These are phyloP conservation scores for Dromaius novaehollandiae DNA, from an alignment of 2,113 vertebrate species.

Conservation along the genomic window DNA sequence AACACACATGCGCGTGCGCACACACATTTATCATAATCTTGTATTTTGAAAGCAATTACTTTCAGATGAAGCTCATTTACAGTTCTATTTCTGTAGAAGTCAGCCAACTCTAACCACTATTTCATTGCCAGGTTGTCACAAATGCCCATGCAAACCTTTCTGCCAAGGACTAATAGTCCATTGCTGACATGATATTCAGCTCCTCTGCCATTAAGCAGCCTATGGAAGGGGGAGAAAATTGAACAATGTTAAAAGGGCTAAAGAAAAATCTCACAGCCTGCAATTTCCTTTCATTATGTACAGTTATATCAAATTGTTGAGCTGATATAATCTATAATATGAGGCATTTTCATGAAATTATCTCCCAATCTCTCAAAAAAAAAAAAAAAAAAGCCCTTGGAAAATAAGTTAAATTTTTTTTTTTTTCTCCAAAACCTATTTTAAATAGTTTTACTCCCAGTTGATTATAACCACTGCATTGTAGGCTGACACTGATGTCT, in stretches of 20 bases:
- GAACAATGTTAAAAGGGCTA: constrained; percentile 40
- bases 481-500: not conserved
- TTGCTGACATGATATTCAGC: constrained; percentile 32
- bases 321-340: constrained; percentile 21
- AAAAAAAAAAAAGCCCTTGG: not conserved
- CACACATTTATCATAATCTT: not conserved
- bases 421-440: not conserved
- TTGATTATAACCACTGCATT: not conserved
- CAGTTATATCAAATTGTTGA: constrained; percentile 41
- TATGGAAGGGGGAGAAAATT: not conserved
- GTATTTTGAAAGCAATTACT: constrained; percentile 32
- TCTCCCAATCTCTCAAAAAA: constrained; percentile 1
- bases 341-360: constrained; percentile 30
- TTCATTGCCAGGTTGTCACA: constrained; percentile 51
- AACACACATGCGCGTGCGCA: rapidly evolving
- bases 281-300: constrained; percentile 55
- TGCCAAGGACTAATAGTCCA: constrained; percentile 15
- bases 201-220: constrained; percentile 16
- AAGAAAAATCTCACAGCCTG: constrained; percentile 23
- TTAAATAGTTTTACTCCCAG: constrained; percentile 46
- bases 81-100: not conserved
- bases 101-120: constrained; percentile 11
- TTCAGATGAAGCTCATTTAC: not conserved
- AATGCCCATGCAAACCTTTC: constrained; percentile 48
- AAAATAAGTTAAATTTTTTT: not conserved